Evolutionary conservation across 1,140 invertebrate species (phyloP).

Genomic region (Mya arenaria): DNA sequence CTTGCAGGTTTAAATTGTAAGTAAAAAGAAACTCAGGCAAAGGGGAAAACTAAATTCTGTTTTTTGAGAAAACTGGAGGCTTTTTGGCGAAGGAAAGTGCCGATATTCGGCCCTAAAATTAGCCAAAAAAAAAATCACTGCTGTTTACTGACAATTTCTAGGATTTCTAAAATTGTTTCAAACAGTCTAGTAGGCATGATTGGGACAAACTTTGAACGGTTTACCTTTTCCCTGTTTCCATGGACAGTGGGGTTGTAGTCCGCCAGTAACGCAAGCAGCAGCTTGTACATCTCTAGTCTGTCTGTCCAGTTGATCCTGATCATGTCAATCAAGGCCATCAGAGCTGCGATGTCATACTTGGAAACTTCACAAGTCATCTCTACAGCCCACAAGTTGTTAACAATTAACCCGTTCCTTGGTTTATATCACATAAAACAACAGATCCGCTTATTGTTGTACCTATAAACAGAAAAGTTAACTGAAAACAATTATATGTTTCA

Average conservation of each 20-base stretch:
- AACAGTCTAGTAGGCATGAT: background rate
- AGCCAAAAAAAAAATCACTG: background rate
- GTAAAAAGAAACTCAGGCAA: background rate
- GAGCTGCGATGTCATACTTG: slow-evolving; percentile 60
- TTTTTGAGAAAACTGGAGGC: background rate
- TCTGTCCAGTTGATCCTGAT: slow-evolving; percentile 64
- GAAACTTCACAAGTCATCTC: background rate
- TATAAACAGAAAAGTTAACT: too few species aligned
- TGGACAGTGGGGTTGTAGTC: slow-evolving; percentile 62
- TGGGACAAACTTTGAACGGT: background rate
- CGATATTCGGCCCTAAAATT: too few species aligned
- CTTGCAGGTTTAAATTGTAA: background rate
- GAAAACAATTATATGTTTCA: too few species aligned
- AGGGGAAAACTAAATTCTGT: background rate
- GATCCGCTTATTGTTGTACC: too few species aligned
- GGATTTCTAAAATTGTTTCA: background rate
- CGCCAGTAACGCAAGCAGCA: slow-evolving; percentile 62
- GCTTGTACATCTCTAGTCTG: slow-evolving; percentile 63
- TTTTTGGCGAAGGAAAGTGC: background rate
- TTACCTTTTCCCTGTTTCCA: slow-evolving; percentile 59
- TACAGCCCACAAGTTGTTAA: too few species aligned
- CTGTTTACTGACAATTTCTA: background rate
- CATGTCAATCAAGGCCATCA: slow-evolving; percentile 67
- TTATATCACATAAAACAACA: too few species aligned
- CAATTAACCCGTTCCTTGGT: too few species aligned